These are phyloP conservation scores for Globodera rostochiensis DNA, from an alignment of 1,140 invertebrate genomes.

Conservation along the genomic window DNA sequence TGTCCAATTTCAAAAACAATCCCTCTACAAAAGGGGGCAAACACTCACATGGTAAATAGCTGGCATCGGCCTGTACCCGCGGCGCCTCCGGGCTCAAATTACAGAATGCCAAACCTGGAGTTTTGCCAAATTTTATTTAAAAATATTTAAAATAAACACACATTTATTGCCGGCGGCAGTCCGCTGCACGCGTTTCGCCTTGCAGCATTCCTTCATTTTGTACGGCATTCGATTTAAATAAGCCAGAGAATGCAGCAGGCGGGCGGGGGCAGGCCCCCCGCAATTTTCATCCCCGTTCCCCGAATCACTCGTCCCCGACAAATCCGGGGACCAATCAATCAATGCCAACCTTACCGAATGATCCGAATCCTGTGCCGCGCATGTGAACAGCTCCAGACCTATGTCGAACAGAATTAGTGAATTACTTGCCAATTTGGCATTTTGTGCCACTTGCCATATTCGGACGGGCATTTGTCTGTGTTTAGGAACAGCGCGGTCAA, in stretches of 20 bases:
- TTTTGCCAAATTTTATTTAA: no score
- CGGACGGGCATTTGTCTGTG: slow-evolving; percentile 51
- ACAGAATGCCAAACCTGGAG: slow-evolving; percentile 45
- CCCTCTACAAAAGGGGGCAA: not conserved
- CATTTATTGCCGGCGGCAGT: slow-evolving; percentile 45
- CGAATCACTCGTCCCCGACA: not conserved
- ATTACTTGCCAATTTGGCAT: not conserved
- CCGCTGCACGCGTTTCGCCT: slow-evolving; percentile 6
- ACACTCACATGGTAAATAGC: slow-evolving; percentile 15
- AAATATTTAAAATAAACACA: not conserved
- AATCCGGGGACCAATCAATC: no score
- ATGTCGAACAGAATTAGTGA: not conserved
- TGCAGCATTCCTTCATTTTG: slow-evolving; percentile 14
- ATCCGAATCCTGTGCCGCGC: slow-evolving; percentile 49
- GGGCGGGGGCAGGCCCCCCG: no score
- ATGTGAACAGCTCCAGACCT: slow-evolving; percentile 47
- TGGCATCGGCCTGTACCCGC: slow-evolving; percentile 14
- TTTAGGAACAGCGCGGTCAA: slow-evolving; percentile 54
- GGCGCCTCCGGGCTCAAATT: slow-evolving; percentile 15
- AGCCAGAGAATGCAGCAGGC: no score
- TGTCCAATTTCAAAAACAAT: no score
- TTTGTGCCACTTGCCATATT: not conserved
- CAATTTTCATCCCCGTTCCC: not conserved
- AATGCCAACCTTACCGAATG: slow-evolving; percentile 13
- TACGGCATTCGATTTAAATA: no score